phyloP scores from a whole-genome alignment of 2,797 vertebrate species.

The Cyclopterus lumpus region DNA sequence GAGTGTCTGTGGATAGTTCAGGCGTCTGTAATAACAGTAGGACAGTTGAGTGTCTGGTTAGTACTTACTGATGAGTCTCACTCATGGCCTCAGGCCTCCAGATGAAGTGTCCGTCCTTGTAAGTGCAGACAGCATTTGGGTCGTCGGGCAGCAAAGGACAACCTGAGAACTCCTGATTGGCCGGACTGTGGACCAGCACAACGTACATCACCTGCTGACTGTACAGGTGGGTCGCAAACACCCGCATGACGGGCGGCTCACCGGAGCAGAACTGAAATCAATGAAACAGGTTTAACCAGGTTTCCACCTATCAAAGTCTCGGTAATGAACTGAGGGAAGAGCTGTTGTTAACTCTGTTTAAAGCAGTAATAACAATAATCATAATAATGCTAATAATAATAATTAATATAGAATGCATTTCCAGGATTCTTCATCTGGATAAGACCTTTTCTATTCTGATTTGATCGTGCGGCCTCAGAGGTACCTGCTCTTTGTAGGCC shows the following conservation, averaged over 20 bases:
- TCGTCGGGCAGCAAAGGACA: conserved; percentile 41
- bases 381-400: no score
- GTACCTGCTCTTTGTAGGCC: background rate
- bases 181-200: conserved; percentile 50
- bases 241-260: fast-evolving
- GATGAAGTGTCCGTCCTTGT: background rate
- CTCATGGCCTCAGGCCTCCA: background rate
- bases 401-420: no score
- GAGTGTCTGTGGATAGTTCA: no score
- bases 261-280: background rate
- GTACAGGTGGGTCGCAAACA: background rate
- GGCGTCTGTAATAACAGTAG: no score
- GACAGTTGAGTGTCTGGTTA: background rate
- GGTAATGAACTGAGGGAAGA: no score
- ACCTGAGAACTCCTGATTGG: background rate
- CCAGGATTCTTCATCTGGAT: no score
- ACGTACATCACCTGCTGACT: conserved; percentile 19
- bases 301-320: no score
- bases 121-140: background rate
- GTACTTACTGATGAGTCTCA: background rate
- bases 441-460: no score
- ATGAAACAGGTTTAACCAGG: no score
- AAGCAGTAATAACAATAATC: no score
- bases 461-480: background rate
- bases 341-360: no score